Evolutionary conservation across 2,113 vertebrate species (phyloP).

Genomic region (Malurus cyaneus): DNA sequence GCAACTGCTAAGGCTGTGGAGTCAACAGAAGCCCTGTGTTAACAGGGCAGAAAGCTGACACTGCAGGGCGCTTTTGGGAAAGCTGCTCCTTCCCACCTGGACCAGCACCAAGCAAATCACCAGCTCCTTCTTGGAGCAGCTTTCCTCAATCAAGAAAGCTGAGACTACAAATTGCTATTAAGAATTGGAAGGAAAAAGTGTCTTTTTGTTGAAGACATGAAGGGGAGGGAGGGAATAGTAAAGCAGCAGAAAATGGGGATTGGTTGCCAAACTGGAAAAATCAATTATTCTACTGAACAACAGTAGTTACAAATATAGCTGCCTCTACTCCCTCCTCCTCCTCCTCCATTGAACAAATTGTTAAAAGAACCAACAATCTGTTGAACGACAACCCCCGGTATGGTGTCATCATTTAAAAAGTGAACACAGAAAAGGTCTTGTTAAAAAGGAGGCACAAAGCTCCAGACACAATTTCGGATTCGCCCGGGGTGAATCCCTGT

Average conservation of each 20-base stretch:
- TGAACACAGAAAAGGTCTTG: conserved; percentile 49
- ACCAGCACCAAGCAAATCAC: background rate
- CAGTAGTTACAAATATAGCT: conserved; percentile 63
- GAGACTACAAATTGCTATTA: conserved; percentile 31
- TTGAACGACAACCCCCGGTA: conserved; percentile 45
- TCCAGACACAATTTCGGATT: conserved; percentile 39
- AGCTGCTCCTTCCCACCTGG: background rate
- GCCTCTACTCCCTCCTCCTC: conserved; percentile 56
- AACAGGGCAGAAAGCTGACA: background rate
- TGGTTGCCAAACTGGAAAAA: conserved; percentile 63
- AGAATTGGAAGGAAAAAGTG: conserved; percentile 6
- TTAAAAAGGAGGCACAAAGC: conserved; percentile 39
- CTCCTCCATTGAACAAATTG: conserved; percentile 65
- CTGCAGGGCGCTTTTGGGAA: background rate
- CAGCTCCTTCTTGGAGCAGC: background rate
- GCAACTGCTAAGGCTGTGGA: background rate
- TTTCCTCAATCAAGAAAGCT: background rate
- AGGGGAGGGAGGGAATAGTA: background rate
- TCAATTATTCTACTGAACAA: conserved; percentile 64
- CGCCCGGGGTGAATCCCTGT: background rate
- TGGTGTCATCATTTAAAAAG: conserved; percentile 38
- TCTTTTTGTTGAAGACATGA: conserved; percentile 8
- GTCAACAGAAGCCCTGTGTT: background rate
- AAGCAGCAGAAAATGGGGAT: conserved; percentile 37
- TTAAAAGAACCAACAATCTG: conserved; percentile 67